Evolutionary conservation across 2,888 invertebrate genomes (phyloP).

Genomic region (Petrophora chlorosata): DNA sequence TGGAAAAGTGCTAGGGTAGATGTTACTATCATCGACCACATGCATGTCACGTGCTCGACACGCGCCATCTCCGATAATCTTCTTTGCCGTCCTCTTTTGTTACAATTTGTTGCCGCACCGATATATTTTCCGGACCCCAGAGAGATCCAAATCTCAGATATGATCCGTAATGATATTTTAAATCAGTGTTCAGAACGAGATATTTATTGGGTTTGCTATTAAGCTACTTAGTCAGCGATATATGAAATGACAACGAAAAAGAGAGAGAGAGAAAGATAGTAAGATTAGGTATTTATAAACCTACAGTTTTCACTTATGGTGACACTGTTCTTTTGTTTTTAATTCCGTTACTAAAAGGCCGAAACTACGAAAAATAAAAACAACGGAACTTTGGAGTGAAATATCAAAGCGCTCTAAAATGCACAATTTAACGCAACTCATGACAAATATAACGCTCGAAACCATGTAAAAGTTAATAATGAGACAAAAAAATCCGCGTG

Average conservation of each 20-base stretch:
- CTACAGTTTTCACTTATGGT: too few species aligned
- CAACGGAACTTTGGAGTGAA: too few species aligned
- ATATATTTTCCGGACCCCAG: constrained; percentile 59
- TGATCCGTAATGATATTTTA: constrained; percentile 80
- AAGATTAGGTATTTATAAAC: too few species aligned
- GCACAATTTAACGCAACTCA: background rate
- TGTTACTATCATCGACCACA: constrained; percentile 64
- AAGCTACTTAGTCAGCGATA: constrained; percentile 18
- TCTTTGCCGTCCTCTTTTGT: constrained; percentile 79
- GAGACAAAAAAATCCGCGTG: constrained; percentile 42
- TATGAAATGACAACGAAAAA: too few species aligned
- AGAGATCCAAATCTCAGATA: constrained; percentile 75
- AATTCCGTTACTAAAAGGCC: too few species aligned
- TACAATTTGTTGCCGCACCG: constrained; percentile 77
- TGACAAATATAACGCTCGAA: constrained; percentile 19
- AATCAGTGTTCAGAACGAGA: constrained; percentile 69
- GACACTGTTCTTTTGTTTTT: too few species aligned
- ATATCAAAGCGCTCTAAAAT: too few species aligned
- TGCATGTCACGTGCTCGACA: constrained; percentile 74
- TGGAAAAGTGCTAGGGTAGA: constrained; percentile 56
- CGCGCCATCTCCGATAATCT: constrained; percentile 79
- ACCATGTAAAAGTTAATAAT: constrained; percentile 32
- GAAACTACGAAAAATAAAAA: too few species aligned
- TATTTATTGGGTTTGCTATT: constrained; percentile 57
- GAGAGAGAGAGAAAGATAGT: too few species aligned